These are phyloP conservation scores for Euwallacea fornicatus DNA, from an alignment of 1,140 invertebrate genomes.

Conservation along the genomic window DNA sequence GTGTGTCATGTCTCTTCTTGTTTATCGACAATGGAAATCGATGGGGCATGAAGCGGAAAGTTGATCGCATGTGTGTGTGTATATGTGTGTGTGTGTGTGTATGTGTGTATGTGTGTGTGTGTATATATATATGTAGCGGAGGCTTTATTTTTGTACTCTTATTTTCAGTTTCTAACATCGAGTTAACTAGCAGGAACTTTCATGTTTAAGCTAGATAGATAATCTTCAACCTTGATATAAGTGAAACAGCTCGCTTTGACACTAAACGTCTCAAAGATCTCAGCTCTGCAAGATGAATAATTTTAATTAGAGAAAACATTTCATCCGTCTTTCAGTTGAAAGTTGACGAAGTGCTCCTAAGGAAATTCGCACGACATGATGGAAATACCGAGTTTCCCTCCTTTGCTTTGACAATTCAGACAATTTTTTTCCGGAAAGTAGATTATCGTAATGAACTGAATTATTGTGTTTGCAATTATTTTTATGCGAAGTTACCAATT, in stretches of 20 bases:
- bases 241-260: neutral
- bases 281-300: neutral
- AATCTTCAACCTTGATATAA: neutral
- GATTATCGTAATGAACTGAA: too few relatives aligned
- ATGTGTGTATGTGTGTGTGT: too few relatives aligned
- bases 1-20: neutral
- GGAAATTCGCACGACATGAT: neutral
- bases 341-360: neutral
- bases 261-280: constrained; percentile 5
- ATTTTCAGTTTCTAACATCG: neutral
- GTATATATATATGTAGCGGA: too few relatives aligned
- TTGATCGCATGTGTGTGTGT: neutral
- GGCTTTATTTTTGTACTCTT: too few relatives aligned
- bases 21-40: constrained; percentile 2
- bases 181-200: neutral
- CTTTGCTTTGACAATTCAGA: too few relatives aligned
- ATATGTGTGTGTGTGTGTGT: too few relatives aligned
- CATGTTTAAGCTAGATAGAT: neutral
- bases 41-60: neutral
- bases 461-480: too few relatives aligned
- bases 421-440: too few relatives aligned
- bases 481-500: too few relatives aligned
- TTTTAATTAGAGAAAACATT: constrained; percentile 7
- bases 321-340: neutral
- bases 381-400: too few relatives aligned